These are phyloP conservation scores for Brachionus plicatilis DNA, from an alignment of 1,140 invertebrate genomes.

Conservation along the genomic window DNA sequence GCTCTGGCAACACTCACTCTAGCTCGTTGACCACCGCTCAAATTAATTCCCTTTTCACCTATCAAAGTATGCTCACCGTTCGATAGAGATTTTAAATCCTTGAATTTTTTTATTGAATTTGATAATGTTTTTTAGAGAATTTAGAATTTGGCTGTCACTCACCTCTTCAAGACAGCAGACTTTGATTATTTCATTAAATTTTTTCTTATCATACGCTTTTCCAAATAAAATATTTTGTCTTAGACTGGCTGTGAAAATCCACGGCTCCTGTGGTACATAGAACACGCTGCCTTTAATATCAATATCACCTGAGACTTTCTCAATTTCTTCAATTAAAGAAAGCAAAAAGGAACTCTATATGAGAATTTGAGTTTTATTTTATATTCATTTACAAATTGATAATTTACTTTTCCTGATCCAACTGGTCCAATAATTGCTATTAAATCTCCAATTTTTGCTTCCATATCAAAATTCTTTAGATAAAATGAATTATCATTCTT, in stretches of 20 bases:
- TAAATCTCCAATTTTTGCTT: constrained; percentile 61
- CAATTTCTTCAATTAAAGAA: constrained; percentile 11
- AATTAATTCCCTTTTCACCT: constrained; percentile 74
- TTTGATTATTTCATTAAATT: constrained; percentile 29
- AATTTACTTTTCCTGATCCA: constrained; percentile 34
- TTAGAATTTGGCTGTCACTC: too few relatives aligned
- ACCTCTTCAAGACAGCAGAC: constrained; percentile 12
- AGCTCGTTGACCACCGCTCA: constrained; percentile 84
- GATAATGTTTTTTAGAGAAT: too few relatives aligned
- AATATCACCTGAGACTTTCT: not conserved
- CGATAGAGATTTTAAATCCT: constrained; percentile 61
- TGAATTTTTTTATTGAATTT: not conserved
- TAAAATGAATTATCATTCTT: not conserved
- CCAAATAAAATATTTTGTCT: constrained; percentile 39
- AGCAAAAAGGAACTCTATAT: constrained; percentile 26
- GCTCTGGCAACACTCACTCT: constrained; percentile 71
- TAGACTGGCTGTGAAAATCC: constrained; percentile 34
- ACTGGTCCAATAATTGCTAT: constrained; percentile 4
- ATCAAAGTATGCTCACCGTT: constrained; percentile 78
- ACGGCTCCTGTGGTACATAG: constrained; percentile 39
- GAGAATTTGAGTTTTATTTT: not conserved
- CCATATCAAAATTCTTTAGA: not conserved
- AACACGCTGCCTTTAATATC: not conserved
- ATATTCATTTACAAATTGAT: not conserved
- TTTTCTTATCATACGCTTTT: not conserved